Evolutionary conservation across 2,797 vertebrate species (phyloP).

Genomic region (Hirundo rustica): DNA sequence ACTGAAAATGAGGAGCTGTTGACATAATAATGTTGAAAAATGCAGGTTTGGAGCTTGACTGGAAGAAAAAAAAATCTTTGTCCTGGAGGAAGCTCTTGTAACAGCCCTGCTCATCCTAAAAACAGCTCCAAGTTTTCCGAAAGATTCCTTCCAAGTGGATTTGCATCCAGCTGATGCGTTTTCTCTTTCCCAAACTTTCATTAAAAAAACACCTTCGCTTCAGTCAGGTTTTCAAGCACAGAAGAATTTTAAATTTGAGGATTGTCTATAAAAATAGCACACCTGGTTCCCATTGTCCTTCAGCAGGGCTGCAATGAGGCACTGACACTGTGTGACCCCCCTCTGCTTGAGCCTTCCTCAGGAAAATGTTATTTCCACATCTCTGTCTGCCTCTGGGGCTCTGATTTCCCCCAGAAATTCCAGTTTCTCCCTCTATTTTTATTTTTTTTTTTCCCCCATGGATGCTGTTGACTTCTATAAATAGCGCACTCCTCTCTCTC

Average conservation of each 20-base stretch:
- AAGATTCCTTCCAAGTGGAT: background rate
- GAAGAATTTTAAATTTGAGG: background rate
- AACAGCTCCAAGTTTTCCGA: background rate
- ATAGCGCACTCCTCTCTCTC: background rate
- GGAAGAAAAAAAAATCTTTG: background rate
- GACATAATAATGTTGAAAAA: background rate
- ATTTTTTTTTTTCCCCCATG: background rate
- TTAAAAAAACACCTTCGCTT: fast-evolving
- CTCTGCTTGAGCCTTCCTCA: background rate
- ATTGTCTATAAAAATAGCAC: fast-evolving
- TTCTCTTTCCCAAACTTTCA: background rate
- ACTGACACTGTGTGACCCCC: background rate
- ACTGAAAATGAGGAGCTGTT: background rate
- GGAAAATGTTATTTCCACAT: background rate
- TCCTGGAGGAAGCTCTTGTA: background rate
- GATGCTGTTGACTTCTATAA: background rate
- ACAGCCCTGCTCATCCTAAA: background rate
- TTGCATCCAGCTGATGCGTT: background rate
- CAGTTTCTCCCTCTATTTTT: background rate
- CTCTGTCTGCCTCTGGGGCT: background rate
- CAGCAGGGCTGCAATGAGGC: fast-evolving
- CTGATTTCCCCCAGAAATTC: background rate
- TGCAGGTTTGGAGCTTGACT: background rate
- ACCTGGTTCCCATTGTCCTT: background rate
- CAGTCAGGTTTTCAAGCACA: background rate